Base-by-base conservation (phyloP, 2,888 invertebrate species). In the Oxytorus armatus region DNA sequence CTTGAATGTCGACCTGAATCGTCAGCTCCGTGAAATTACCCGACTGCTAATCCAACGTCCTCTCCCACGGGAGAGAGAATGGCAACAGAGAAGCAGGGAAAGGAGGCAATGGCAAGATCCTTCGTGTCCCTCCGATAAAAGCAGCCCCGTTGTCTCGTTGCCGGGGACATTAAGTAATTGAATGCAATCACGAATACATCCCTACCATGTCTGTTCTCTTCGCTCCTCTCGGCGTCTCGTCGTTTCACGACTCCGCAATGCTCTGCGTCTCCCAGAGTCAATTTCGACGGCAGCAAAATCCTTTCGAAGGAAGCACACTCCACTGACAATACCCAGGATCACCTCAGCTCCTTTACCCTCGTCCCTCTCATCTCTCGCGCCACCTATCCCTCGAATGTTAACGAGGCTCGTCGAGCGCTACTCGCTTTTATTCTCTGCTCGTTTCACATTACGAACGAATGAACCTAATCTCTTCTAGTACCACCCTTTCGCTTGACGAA, bases 121-220 rank as follows among this genome's bases (percentile, higher is more conserved):
- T 75, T 75, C 59, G 57, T 36, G 36, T 44, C 47, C 14, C 65
- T 53, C 65, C 65, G 75, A 82, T 79, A 80, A 73, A 79, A 82
- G 68, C 75, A 36, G 59, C 42, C 49, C 42, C 51, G 33, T 57
- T 68, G 18, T 42, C 76, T 77, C 78, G 80, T 80, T 79, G 72
- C 77, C 65, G 66, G 76, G 73, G 81, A 85, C 84, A 82, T 85
- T 85, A 87, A 86, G 88, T 88, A 87, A 88, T 88, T 85, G 87
- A 87, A 87, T 87, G 84, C 84, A 85, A 87, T 85, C 82, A 83
- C 70, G 72, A 82, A 83, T 79, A 81, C 83, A 84, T 77, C 65
- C 55, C 39, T 57, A 18, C n/a, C 61, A 3, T 25, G n/a, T 49
- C 51, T 36, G n/a, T 36, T 57, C 23, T 44, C 70, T 55, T 23